phyloP scores from a whole-genome alignment of 2,888 invertebrate genomes.

The Mesochorus sp. region DNA sequence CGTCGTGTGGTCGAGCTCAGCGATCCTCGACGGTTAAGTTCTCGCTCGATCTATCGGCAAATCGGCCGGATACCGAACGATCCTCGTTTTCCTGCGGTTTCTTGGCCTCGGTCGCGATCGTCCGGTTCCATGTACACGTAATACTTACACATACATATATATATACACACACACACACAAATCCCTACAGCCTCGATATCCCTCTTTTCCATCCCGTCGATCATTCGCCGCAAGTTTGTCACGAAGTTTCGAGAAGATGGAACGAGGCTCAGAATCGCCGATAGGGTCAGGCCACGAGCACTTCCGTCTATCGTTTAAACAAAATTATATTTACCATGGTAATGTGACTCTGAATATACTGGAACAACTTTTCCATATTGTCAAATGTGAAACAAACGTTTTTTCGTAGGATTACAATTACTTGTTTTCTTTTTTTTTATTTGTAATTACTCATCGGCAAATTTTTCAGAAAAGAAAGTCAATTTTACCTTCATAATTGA shows the following conservation, averaged over 20 bases:
- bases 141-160: too few relatives aligned
- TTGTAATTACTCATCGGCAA: too few relatives aligned
- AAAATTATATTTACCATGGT: conserved; percentile 43
- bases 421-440: too few relatives aligned
- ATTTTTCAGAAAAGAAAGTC: too few relatives aligned
- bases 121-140: too few relatives aligned
- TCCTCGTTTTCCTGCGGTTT: conserved; percentile 54
- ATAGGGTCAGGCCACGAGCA: conserved; percentile 56
- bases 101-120: conserved; percentile 28
- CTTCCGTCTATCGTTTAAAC: conserved; percentile 39
- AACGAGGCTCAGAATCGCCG: conserved; percentile 51
- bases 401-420: too few relatives aligned
- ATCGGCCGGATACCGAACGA: conserved; percentile 59
- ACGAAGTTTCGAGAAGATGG: conserved; percentile 52
- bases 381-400: too few relatives aligned
- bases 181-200: conserved; percentile 1
- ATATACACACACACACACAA: too few relatives aligned
- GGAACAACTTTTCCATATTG: too few relatives aligned
- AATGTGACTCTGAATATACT: background rate
- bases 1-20: conserved; percentile 55
- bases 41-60: conserved; percentile 52
- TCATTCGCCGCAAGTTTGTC: conserved; percentile 60
- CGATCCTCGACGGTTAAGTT: conserved; percentile 41
- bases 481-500: too few relatives aligned
- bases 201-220: conserved; percentile 53